A percentile compares a stretch with the other conserved stretches of the same genome.
Conservation (phyloP, 2,797 vertebrate species). For the Micropoecilia bifurca region DNA sequence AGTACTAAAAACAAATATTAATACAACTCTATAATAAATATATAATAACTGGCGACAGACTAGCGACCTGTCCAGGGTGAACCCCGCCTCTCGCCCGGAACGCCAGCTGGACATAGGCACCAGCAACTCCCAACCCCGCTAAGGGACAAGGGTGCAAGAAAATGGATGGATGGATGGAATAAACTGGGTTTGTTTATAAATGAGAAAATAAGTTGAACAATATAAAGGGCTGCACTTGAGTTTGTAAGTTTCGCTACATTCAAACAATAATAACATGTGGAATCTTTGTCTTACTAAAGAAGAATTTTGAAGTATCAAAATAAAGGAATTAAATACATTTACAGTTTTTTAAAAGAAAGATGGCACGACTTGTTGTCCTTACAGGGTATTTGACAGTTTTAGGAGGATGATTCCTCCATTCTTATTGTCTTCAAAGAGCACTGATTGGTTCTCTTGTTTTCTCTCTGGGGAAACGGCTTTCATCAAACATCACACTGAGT, state of each 20-base stretch:
- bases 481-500: constrained; percentile 8
- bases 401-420: constrained; percentile 2
- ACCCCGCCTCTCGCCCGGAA: no score
- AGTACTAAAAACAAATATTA: neutral
- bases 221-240: neutral
- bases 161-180: no score
- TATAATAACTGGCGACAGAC: no score
- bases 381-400: neutral
- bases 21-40: neutral
- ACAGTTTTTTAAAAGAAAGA: no score
- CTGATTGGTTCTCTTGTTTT: constrained; percentile 22
- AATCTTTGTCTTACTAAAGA: neutral
- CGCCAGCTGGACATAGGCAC: no score
- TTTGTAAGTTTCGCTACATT: neutral
- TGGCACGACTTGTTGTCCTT: neutral
- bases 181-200: neutral
- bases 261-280: neutral
- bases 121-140: no score
- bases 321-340: neutral
- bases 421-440: constrained; percentile 12
- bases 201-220: neutral
- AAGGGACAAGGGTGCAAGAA: no score
- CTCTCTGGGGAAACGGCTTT: neutral
- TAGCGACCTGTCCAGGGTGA: no score
- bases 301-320: neutral